Evolutionary conservation across 2,113 vertebrate species (phyloP).

Genomic region (Channa argus): DNA sequence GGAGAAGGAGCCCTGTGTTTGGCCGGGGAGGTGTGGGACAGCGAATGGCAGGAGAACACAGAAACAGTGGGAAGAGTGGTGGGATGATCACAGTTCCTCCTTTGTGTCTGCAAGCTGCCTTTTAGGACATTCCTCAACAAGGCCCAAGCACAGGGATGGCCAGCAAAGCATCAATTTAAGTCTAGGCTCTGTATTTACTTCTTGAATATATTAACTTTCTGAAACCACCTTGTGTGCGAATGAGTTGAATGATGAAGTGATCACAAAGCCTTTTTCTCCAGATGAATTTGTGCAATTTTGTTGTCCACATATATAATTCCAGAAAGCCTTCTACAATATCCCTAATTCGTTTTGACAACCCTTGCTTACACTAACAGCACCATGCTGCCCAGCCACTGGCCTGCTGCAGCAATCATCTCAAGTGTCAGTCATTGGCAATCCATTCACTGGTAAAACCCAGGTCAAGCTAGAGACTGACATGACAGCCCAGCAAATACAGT

Average conservation of each 20-base stretch:
- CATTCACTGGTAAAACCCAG: neutral
- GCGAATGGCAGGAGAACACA: constrained; percentile 69
- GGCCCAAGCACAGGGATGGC: constrained; percentile 26
- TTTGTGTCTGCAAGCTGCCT: constrained; percentile 64
- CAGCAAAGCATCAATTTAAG: constrained; percentile 13
- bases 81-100: constrained; percentile 75
- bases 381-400: constrained; percentile 11
- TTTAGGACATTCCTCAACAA: constrained; percentile 57
- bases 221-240: neutral
- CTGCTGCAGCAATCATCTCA: constrained; percentile 35
- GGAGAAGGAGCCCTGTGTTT: constrained; percentile 70
- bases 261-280: neutral
- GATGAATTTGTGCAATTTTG: constrained; percentile 2
- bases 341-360: no score
- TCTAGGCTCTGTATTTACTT: neutral
- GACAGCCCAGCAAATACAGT: neutral
- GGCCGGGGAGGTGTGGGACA: constrained; percentile 64
- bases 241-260: neutral
- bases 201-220: neutral
- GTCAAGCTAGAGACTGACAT: constrained; percentile 22
- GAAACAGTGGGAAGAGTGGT: constrained; percentile 63
- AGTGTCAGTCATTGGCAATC: constrained; percentile 11
- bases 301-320: neutral
- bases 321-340: neutral
- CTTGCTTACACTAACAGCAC: constrained; percentile 13